phyloP scores from a whole-genome alignment of 1,140 invertebrate species.

The Heliconius himera region DNA sequence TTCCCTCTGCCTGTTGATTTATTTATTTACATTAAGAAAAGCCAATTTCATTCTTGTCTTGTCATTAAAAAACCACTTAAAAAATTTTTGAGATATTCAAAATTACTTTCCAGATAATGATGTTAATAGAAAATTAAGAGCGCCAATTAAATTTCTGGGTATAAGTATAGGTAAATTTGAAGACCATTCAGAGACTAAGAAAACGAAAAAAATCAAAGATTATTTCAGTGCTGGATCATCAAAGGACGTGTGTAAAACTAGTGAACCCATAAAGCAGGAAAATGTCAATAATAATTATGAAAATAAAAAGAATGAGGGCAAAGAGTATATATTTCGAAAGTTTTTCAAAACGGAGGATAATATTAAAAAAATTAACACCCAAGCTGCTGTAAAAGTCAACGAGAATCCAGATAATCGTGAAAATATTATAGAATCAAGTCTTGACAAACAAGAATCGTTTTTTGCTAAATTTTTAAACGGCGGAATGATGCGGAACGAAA shows the following conservation, averaged over 20 bases:
- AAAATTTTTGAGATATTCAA: neutral
- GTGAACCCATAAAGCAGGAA: slow-evolving; percentile 35
- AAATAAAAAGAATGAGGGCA: slow-evolving; percentile 48
- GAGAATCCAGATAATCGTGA: slow-evolving; percentile 27
- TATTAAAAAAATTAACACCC: slow-evolving; percentile 20
- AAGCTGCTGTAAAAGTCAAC: slow-evolving; percentile 14
- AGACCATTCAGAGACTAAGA: slow-evolving; percentile 80
- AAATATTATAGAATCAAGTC: slow-evolving; percentile 47
- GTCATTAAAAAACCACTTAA: too few relatives aligned
- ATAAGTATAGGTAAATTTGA: slow-evolving; percentile 91
- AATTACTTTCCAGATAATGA: slow-evolving; percentile 59
- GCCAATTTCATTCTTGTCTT: too few relatives aligned
- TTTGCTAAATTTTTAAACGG: slow-evolving; percentile 75
- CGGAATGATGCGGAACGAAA: slow-evolving; percentile 28
- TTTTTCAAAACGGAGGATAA: slow-evolving; percentile 49
- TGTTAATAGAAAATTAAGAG: slow-evolving; percentile 74
- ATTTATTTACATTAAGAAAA: too few relatives aligned
- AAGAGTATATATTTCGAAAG: slow-evolving; percentile 58
- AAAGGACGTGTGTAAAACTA: slow-evolving; percentile 44
- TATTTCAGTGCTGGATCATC: slow-evolving; percentile 81
- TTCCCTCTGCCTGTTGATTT: too few relatives aligned
- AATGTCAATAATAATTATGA: slow-evolving; percentile 24
- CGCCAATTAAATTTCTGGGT: slow-evolving; percentile 86
- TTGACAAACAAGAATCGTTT: slow-evolving; percentile 76
- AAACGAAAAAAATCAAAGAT: slow-evolving; percentile 83